Evolutionary conservation across 2,113 vertebrate species (phyloP).

Genomic region (Hoplias malabaricus): DNA sequence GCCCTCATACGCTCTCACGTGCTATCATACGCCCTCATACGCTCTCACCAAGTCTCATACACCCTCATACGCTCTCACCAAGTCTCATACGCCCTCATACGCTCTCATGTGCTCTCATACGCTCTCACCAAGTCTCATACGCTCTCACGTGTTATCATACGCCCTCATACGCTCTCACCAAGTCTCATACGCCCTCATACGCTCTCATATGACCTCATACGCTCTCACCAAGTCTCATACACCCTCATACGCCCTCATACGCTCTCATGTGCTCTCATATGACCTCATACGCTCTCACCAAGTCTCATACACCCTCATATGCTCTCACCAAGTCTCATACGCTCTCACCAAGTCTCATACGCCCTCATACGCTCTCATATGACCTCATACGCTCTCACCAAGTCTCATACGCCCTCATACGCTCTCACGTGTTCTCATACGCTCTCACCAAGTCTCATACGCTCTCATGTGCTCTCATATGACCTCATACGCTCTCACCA

Average conservation of each 20-base stretch:
- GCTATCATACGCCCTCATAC: neutral
- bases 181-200: neutral
- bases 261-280: neutral
- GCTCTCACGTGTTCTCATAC: no score
- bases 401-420: no score
- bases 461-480: neutral
- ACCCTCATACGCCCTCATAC: neutral
- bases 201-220: neutral
- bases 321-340: no score
- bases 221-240: neutral
- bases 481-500: no score
- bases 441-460: no score
- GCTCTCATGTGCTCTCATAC: neutral
- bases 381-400: no score
- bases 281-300: no score
- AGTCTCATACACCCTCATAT: no score
- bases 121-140: neutral
- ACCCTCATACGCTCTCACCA: neutral
- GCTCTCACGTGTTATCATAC: neutral
- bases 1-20: neutral
- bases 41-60: neutral
- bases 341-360: no score
- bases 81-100: neutral
- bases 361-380: no score
- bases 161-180: no score